Conservation (phyloP, 1,140 invertebrate genomes). For the Fopius arisanus region DNA sequence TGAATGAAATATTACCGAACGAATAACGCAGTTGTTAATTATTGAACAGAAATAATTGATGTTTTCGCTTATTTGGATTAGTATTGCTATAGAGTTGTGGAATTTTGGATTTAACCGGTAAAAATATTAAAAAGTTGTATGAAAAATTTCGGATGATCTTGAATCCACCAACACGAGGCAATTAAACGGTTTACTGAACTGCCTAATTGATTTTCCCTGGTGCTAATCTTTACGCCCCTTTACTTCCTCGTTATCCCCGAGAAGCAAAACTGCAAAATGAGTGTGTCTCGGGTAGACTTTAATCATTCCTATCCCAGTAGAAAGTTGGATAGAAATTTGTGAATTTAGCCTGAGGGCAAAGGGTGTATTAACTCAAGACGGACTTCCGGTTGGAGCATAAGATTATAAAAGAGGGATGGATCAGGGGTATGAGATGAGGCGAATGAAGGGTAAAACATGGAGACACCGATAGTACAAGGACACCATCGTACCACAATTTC, state of each 20-base stretch:
- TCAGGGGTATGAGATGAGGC: neutral
- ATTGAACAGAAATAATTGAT: too few relatives aligned
- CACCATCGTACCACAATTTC: slow-evolving; percentile 18
- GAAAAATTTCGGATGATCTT: neutral
- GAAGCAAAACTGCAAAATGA: slow-evolving; percentile 24
- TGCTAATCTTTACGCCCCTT: slow-evolving; percentile 51
- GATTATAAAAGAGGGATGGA: slow-evolving; percentile 27
- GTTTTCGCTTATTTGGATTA: too few relatives aligned
- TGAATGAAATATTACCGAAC: too few relatives aligned
- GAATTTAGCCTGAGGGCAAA: slow-evolving; percentile 33
- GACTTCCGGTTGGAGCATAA: slow-evolving; percentile 35
- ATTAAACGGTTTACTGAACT: slow-evolving; percentile 54
- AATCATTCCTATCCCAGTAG: slow-evolving; percentile 46
- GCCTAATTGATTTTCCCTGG: slow-evolving; percentile 57
- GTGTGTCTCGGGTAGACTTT: slow-evolving; percentile 45
- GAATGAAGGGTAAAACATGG: slow-evolving; percentile 6
- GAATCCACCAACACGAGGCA: slow-evolving; percentile 24
- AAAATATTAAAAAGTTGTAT: neutral
- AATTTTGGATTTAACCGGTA: too few relatives aligned
- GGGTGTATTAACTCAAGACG: slow-evolving; percentile 52
- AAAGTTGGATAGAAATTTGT: slow-evolving; percentile 45
- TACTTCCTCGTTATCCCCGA: slow-evolving; percentile 26
- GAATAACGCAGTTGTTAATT: too few relatives aligned
- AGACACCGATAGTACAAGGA: slow-evolving; percentile 3
- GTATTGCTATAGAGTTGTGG: too few relatives aligned